These are phyloP conservation scores for Leuciscus idus DNA, from an alignment of 2,113 vertebrate species.

Conservation along the genomic window DNA sequence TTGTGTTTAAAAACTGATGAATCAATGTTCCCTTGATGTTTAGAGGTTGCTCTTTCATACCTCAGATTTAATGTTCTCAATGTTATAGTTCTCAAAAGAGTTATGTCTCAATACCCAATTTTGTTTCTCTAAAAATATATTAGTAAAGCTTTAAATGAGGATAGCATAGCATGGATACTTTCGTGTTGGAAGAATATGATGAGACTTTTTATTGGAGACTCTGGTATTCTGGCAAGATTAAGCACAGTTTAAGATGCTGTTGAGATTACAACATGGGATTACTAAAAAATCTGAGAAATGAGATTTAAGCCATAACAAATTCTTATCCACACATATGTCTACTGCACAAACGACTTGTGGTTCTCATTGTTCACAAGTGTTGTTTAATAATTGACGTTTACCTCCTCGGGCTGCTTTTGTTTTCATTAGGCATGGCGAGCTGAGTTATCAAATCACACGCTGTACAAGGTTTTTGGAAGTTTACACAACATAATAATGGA, in stretches of 20 bases:
- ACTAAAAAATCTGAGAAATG: background rate
- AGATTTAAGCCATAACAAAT: background rate
- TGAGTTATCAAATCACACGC: slow-evolving; percentile 12
- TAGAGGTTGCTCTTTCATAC: background rate
- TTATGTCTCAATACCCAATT: background rate
- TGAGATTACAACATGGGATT: slow-evolving; percentile 3
- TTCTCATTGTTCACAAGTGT: background rate
- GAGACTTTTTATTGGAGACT: background rate
- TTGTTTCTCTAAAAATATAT: background rate
- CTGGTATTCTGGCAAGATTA: background rate
- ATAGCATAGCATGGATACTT: background rate
- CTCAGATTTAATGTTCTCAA: background rate
- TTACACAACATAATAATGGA: slow-evolving; percentile 19
- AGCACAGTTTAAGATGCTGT: background rate
- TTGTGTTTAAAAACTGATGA: background rate
- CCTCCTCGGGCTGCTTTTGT: slow-evolving; percentile 25
- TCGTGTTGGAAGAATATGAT: background rate
- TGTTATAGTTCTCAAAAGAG: background rate
- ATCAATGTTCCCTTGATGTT: background rate
- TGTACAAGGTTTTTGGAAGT: slow-evolving; percentile 36
- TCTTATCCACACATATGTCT: background rate
- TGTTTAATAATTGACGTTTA: slow-evolving; percentile 13
- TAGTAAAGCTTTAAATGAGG: background rate
- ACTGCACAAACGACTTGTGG: background rate
- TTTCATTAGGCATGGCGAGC: slow-evolving; percentile 1